Evolutionary conservation across 2,113 vertebrate genomes (phyloP).

Genomic region (Chloroceryle aenea): DNA sequence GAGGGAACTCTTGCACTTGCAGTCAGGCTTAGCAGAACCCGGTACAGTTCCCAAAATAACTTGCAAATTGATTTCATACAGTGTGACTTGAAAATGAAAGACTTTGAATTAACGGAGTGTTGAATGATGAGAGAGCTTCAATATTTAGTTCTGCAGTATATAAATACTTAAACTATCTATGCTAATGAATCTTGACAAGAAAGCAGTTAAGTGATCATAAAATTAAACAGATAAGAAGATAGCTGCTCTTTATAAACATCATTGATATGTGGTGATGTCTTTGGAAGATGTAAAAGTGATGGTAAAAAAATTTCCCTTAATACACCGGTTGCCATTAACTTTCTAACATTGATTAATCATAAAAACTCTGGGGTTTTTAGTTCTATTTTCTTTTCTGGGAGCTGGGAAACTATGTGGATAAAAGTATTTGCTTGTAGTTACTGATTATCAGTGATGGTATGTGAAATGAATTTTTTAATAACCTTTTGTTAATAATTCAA

Average conservation of each 20-base stretch:
- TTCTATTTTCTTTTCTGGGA: too few species aligned
- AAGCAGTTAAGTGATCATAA: not conserved
- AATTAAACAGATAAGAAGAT: not conserved
- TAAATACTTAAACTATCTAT: not conserved
- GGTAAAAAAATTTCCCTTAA: not conserved
- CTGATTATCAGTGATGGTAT: not conserved
- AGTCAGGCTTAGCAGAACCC: not conserved
- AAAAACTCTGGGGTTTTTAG: not conserved
- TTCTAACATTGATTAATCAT: not conserved
- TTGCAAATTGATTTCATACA: not conserved
- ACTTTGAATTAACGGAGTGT: not conserved
- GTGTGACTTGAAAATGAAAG: not conserved
- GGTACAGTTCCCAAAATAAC: not conserved
- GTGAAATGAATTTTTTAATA: not conserved
- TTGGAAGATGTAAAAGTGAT: not conserved
- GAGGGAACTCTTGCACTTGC: constrained; percentile 28
- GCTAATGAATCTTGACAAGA: not conserved
- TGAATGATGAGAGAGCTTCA: not conserved
- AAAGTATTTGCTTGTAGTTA: not conserved
- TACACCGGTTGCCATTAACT: not conserved
- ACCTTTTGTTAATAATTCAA: not conserved
- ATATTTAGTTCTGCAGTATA: not conserved
- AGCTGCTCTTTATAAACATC: not conserved
- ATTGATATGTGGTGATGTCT: not conserved
- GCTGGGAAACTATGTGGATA: not conserved